Evolutionary conservation across 2,888 invertebrate species (phyloP), one percentile per base, ranked within the genome.

Genomic region (Bellardia bayeri): DNA sequence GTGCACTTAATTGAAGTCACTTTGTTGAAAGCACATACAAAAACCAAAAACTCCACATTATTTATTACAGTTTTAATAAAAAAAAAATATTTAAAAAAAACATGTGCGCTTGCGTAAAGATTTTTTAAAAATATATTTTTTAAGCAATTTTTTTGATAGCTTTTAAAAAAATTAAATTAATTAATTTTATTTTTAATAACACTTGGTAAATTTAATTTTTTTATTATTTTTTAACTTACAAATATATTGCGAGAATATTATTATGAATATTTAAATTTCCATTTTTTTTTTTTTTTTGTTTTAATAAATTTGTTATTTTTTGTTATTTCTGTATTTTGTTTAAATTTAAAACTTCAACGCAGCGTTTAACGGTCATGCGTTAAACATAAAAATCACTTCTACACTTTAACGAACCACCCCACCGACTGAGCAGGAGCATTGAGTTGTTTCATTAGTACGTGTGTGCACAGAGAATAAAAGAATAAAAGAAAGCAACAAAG

Each of bases 401-500:
- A 90, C 90, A 90, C 91, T 89, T 89, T 89, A 89, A 88, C 90
- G 90, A 91, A 91, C 91, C 91, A 92, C 91, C 92, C 92, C 92
- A 92, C 90, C 90, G 91, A 92, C 91, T 91, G 91, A 91, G 87
- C 75, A 86, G 87, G 87, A 87, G 87, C 84, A 86, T 42, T 86
- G 76, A 63, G 80, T 72, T 78, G 85, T 76, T 74, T 51, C 71
- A 33, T 30, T 58, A 71, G 64, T 72, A 82, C 87, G 90, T 79
- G 82, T 85, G 88, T 83, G 88, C 75, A 80, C 72, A 83, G 76
- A 85, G 85, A 88, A 82, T 51, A 23, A 61, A 74, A 72, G 66
- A 78, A 82, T 37, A 71, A 66, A 83, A 79, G 58, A 85, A 87
- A 86, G 63, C 85, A 56, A 85, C 56, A 45, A 72, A 81, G 51